phyloP scores from a whole-genome alignment of 2,797 vertebrate genomes.

The Toxotes lorentzi region DNA sequence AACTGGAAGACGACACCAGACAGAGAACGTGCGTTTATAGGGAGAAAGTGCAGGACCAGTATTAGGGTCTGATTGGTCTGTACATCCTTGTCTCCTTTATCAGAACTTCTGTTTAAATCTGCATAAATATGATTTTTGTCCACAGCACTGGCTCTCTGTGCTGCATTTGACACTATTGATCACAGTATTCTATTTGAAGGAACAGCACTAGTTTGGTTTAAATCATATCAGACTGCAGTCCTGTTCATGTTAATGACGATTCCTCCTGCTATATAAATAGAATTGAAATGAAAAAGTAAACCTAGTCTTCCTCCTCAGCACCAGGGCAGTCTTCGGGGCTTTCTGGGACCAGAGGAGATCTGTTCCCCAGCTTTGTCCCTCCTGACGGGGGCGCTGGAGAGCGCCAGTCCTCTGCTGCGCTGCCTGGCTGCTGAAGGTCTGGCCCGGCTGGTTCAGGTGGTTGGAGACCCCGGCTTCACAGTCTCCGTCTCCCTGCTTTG shows the following conservation, averaged over 20 bases:
- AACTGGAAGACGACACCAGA: too few relatives aligned
- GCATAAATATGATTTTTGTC: not conserved
- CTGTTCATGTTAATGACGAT: too few relatives aligned
- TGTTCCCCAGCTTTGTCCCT: conserved; percentile 85
- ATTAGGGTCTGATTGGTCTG: too few relatives aligned
- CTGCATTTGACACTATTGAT: too few relatives aligned
- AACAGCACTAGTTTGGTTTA: too few relatives aligned
- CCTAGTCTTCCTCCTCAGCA: conserved; percentile 64
- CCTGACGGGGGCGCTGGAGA: conserved; percentile 90
- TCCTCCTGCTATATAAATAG: too few relatives aligned
- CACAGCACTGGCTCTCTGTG: not conserved
- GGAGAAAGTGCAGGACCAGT: too few relatives aligned
- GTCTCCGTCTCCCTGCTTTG: conserved; percentile 89
- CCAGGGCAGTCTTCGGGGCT: conserved; percentile 82
- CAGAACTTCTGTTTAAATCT: too few relatives aligned
- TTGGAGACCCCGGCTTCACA: conserved; percentile 88
- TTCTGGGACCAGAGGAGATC: conserved; percentile 88
- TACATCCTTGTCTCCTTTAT: too few relatives aligned
- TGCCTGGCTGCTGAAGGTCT: conserved; percentile 92
- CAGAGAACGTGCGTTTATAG: too few relatives aligned
- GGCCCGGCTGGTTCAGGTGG: conserved; percentile 90
- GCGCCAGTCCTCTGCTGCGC: conserved; percentile 86
- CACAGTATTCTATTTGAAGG: too few relatives aligned
- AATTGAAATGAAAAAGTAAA: not conserved
- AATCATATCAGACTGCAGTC: too few relatives aligned